Percentiles rank a stretch among this genome's conserved stretches.
Evolutionary conservation across 2,797 vertebrate genomes (phyloP).

Genomic region (Mormyrops boulengeri): DNA sequence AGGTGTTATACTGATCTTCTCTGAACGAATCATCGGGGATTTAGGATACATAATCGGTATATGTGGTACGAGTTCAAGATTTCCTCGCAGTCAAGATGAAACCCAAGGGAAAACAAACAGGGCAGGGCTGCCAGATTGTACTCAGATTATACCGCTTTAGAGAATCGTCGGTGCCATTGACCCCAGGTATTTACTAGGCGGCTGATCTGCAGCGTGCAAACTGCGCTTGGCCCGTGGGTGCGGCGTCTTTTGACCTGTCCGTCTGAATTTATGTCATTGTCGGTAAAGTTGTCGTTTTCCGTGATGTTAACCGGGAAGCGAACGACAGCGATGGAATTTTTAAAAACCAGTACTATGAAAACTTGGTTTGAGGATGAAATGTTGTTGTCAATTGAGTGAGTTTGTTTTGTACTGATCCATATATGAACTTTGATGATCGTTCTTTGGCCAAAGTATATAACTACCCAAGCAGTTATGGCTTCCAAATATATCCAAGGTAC

Average conservation of each 20-base stretch:
- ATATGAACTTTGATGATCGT: not conserved
- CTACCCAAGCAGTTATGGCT: not conserved
- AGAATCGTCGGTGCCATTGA: not conserved
- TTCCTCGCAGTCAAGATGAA: not conserved
- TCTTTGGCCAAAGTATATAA: not conserved
- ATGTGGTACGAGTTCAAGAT: not conserved
- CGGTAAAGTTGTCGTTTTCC: not conserved
- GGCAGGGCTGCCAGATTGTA: not conserved
- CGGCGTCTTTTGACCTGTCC: not conserved
- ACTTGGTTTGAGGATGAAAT: not conserved
- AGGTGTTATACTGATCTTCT: not conserved
- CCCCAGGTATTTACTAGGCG: not conserved
- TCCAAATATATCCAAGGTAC: not conserved
- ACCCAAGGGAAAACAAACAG: not conserved
- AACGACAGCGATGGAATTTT: not conserved
- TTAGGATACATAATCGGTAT: not conserved
- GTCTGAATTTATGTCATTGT: not conserved
- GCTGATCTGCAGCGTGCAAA: not conserved
- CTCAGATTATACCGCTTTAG: not conserved
- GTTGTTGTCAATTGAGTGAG: not conserved
- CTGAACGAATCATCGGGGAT: not conserved
- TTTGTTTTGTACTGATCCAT: not conserved
- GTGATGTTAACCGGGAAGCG: not conserved
- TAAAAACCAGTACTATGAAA: not conserved
- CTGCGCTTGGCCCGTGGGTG: not conserved